Evolutionary conservation across 53 echinoderm and acorn worm species (phyloP).

Genomic region (Apostichopus leukothele): DNA sequence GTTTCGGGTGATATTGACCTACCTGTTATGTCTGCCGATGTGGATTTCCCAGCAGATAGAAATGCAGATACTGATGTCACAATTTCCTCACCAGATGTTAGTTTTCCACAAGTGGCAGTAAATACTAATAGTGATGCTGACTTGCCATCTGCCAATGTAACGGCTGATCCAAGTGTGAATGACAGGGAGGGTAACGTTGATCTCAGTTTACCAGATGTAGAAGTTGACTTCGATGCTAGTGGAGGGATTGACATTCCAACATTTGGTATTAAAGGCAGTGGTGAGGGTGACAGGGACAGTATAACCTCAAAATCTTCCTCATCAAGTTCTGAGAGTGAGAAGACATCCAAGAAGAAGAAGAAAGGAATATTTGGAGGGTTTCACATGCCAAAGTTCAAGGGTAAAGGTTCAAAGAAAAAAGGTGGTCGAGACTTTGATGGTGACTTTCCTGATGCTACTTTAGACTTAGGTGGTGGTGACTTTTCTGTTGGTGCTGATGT

Average conservation of each 20-base stretch:
- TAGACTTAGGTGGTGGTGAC: not conserved
- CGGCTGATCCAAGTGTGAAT: conserved; percentile 17
- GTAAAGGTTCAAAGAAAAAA: conserved; percentile 35
- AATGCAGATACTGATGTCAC: not conserved
- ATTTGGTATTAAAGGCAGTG: conserved; percentile 16
- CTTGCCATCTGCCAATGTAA: not conserved
- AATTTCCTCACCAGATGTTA: not conserved
- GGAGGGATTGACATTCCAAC: not conserved
- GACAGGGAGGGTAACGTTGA: not conserved
- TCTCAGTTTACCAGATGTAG: not conserved
- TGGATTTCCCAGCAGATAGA: not conserved
- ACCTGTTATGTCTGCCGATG: not conserved
- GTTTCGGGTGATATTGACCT: not conserved
- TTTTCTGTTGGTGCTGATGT: conserved; percentile 45
- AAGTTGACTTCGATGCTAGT: not conserved
- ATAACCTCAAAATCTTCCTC: conserved; percentile 25
- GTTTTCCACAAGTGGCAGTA: not conserved
- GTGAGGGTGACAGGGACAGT: not conserved
- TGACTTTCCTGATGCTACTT: not conserved
- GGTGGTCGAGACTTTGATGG: not conserved
- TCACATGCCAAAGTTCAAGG: conserved; percentile 61
- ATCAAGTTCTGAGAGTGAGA: conserved; percentile 46
- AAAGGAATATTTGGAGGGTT: conserved; percentile 57
- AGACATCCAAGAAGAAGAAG: conserved; percentile 54
- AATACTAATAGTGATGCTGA: not conserved